Percentiles rank a stretch among this genome's conserved stretches.
Conservation (phyloP, 2,888 invertebrate species). For the Sarcophaga variegata region DNA sequence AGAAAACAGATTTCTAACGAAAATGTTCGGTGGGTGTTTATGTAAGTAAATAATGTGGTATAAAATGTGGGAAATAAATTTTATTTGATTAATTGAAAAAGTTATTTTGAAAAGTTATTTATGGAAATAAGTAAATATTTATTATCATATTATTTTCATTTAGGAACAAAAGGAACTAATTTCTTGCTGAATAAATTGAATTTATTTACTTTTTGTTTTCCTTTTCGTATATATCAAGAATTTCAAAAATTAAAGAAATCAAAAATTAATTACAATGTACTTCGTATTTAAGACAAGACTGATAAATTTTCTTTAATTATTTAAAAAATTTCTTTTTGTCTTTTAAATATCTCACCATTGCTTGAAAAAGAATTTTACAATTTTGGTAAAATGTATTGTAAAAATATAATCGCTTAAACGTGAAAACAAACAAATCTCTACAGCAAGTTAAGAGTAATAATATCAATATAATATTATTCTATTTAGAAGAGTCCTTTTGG, state of each 20-base stretch:
- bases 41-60: too few relatives aligned
- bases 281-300: not conserved
- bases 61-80: too few relatives aligned
- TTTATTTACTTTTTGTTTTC: too few relatives aligned
- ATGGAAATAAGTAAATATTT: not conserved
- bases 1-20: too few relatives aligned
- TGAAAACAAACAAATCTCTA: slow-evolving; percentile 12
- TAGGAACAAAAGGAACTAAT: not conserved
- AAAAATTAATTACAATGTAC: slow-evolving; percentile 36
- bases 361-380: slow-evolving; percentile 29
- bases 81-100: too few relatives aligned
- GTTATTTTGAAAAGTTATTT: too few relatives aligned
- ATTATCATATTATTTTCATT: not conserved
- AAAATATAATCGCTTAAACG: not conserved
- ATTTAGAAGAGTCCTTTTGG: slow-evolving; percentile 39
- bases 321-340: too few relatives aligned
- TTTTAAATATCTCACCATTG: slow-evolving; percentile 36
- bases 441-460: slow-evolving; percentile 47
- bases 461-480: slow-evolving; percentile 39
- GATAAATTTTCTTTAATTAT: too few relatives aligned
- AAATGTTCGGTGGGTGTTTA: too few relatives aligned
- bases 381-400: not conserved
- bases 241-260: not conserved
- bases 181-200: too few relatives aligned
- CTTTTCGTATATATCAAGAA: too few relatives aligned